Base-by-base conservation (phyloP, 2,888 invertebrate species). In the Hymenopus coronatus region DNA sequence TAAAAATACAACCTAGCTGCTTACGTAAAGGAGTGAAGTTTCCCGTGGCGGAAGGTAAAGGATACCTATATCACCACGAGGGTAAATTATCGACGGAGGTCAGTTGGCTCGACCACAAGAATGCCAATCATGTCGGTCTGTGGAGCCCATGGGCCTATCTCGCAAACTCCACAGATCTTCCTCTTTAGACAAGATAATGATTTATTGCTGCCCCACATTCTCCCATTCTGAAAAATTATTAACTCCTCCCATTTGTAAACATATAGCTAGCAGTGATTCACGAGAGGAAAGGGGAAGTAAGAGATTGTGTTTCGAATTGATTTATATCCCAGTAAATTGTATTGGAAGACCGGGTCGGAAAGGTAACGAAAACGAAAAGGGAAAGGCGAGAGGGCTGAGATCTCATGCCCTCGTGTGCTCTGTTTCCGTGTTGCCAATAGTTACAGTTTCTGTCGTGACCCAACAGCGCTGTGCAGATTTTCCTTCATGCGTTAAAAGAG, bases 41-140 rank as follows among this genome's bases (percentile, higher is more conserved):
- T 70, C 54, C 54, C 54, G 54, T 3, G 6, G 20, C 54, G 1
- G 25, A 25, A 20, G 25, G 54, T 70, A 40, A 9, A 40, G 40
- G 40, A 40, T 40, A 40, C 40, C 54, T 20, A 28, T 33, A 85
- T 28, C 28, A 54, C 85, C 27, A 28, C 81, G 15, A 20, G 81
- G 81, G 84, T 88, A 70, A 88, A 88, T 88, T 88, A 88, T 88
- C 88, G 88, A 88, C 83, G 83, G 88, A 83, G 88, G 88, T 88
- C 84, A 88, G 88, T 14, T 54, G 27, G 84, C 30, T 46, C 88
- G 84, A 88, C 88, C 88, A 70, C 88, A 88, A 88, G 88, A 88
- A 88, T 88, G 88, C 88, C 88, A 88, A 88, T 88, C 88, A 88
- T 88, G 83, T 83, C 83, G 83, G 54, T 15, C 54, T 70, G 20